phyloP scores from a whole-genome alignment of 2,888 invertebrate species.

The Cephus pygmeus region DNA sequence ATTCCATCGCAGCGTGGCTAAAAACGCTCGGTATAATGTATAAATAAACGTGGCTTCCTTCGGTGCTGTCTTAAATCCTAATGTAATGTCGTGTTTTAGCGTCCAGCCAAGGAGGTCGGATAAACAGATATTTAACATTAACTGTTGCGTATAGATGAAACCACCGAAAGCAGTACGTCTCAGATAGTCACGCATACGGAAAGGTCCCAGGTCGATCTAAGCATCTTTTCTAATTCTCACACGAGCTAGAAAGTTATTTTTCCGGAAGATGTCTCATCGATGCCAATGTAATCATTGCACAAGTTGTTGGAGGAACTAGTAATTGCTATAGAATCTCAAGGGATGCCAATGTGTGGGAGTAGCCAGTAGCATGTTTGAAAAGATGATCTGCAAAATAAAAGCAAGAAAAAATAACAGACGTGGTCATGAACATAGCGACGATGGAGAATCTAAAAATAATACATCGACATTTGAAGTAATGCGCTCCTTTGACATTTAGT shows the following conservation, averaged over 20 bases:
- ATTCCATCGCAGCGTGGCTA: background rate
- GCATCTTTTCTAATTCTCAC: background rate
- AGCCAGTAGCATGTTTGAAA: background rate
- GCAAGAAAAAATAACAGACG: constrained; percentile 28
- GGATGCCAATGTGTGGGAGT: background rate
- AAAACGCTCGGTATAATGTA: constrained; percentile 5
- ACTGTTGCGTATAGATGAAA: background rate
- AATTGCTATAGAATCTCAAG: background rate
- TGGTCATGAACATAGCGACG: constrained; percentile 47
- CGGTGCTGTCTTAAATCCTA: constrained; percentile 4
- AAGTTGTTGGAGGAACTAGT: background rate
- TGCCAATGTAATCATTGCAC: background rate
- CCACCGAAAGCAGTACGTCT: background rate
- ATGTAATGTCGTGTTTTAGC: constrained; percentile 8
- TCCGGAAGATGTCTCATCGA: background rate
- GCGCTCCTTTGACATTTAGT: constrained; percentile 56
- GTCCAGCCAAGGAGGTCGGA: constrained; percentile 1
- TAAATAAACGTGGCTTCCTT: constrained; percentile 3
- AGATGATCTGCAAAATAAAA: constrained; percentile 18
- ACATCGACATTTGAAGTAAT: constrained; percentile 49
- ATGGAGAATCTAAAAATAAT: constrained; percentile 53
- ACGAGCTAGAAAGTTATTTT: background rate
- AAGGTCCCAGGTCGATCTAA: background rate
- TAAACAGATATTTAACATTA: constrained; percentile 11
- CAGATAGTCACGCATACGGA: background rate